These are phyloP conservation scores for Caradrina clavipalpis DNA, from an alignment of 2,888 invertebrate species.

Conservation along the genomic window DNA sequence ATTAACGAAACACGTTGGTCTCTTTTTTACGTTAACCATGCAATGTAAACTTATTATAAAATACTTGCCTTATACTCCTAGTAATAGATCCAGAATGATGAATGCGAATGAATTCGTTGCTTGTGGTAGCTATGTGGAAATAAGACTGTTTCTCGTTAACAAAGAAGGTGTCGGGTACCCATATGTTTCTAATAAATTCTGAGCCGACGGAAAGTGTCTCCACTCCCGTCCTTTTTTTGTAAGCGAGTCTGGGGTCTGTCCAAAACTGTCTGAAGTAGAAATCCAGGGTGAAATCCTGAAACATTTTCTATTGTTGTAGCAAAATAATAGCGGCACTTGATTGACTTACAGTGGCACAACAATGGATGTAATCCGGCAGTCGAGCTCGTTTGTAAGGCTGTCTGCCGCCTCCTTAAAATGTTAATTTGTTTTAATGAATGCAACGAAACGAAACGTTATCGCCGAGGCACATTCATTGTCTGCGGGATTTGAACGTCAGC, in stretches of 20 bases:
- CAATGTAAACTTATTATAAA: constrained; percentile 13
- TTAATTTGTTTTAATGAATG: constrained; percentile 50
- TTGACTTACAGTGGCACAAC: constrained; percentile 51
- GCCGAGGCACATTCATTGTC: constrained; percentile 55
- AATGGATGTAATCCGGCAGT: constrained; percentile 60
- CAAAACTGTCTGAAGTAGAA: constrained; percentile 99
- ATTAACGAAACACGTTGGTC: not conserved
- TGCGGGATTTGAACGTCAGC: constrained; percentile 31
- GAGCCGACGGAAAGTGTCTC: constrained; percentile 98
- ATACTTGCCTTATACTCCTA: constrained; percentile 96
- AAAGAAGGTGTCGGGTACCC: constrained; percentile 99
- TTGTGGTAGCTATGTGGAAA: constrained; percentile 99
- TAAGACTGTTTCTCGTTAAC: constrained; percentile 99
- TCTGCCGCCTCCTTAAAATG: constrained; percentile 45
- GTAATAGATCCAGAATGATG: constrained; percentile 98
- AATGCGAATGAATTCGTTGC: constrained; percentile 99
- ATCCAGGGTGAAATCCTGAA: constrained; percentile 98
- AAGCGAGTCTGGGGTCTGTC: constrained; percentile 98
- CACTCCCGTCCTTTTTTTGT: constrained; percentile 96
- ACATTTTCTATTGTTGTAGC: constrained; percentile 63
- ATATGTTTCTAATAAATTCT: constrained; percentile 99
- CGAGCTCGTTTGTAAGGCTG: constrained; percentile 43
- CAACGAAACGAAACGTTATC: constrained; percentile 47
- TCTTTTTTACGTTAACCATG: not conserved
- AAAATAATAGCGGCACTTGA: constrained; percentile 47